Percentiles rank a stretch among this genome's conserved stretches.
phyloP scores from a whole-genome alignment of 2,888 invertebrate genomes.

The Cremastinae sp. region DNA sequence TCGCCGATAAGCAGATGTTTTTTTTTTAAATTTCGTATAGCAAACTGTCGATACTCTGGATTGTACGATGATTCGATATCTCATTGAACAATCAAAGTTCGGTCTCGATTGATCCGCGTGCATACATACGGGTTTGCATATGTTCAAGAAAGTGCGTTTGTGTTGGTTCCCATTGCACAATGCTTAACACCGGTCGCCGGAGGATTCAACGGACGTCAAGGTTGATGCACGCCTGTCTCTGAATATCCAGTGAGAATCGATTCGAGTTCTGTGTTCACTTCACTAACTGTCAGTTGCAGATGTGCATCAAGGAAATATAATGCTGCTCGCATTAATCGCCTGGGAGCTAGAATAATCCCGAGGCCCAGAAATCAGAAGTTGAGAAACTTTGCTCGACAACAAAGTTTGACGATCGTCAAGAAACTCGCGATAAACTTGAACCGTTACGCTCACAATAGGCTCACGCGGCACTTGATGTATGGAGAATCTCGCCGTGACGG shows the following conservation, averaged over 20 bases:
- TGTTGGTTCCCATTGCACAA: neutral
- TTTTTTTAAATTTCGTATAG: no score
- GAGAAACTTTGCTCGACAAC: constrained; percentile 16
- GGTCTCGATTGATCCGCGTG: constrained; percentile 5
- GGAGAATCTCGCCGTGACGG: neutral
- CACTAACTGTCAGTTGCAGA: constrained; percentile 45
- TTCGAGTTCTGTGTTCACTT: constrained; percentile 36
- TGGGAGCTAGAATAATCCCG: constrained; percentile 11
- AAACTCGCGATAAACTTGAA: constrained; percentile 29
- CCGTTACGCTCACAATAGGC: neutral
- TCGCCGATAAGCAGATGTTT: no score
- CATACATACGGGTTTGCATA: neutral
- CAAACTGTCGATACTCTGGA: no score
- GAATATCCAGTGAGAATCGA: constrained; percentile 38
- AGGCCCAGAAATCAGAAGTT: constrained; percentile 15
- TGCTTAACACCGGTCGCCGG: neutral
- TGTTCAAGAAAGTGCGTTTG: neutral
- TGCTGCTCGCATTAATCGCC: constrained; percentile 36
- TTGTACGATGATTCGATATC: no score
- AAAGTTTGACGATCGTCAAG: constrained; percentile 35
- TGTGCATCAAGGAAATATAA: constrained; percentile 54
- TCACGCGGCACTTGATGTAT: neutral
- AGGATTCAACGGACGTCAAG: constrained; percentile 32
- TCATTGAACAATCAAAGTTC: constrained; percentile 16
- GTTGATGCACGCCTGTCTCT: constrained; percentile 24